Base-by-base conservation (phyloP, 2,113 vertebrate species). In the Thalassoma bifasciatum region DNA sequence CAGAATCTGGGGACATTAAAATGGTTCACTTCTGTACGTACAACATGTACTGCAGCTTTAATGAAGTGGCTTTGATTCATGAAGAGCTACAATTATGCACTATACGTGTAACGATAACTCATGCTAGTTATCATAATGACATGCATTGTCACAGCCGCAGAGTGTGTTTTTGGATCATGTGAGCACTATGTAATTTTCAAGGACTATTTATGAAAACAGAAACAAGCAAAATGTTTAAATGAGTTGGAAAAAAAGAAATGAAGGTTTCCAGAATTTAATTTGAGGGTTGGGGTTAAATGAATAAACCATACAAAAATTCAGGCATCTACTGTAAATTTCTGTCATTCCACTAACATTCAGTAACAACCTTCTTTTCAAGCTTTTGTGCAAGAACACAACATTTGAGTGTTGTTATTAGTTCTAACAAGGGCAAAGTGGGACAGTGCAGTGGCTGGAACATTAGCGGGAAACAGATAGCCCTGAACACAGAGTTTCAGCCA, bases 21-120 rank as follows among this genome's bases (percentile, higher is more conserved):
- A 24, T 42, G 81, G 44, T 42, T 59, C 37, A 26, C 69, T 69
- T 23, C 26, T 58, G 46, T 57, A 56, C 30, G 59, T 24, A 86
- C 84, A 66, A n/a, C 21, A 62, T 88, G 86, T 91, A 79, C 86
- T 66, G 34, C 62, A 37, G 34, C 73, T 86, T 82, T 89, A 21
- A 49, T 49, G 19, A 49, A 49, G 46, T 81, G 80, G 34, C 40
- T 64, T 44, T 56, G 13, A 9, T 46, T 50, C 14, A 46, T 85
- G 82, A 89, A 74, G 22, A 82, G 37, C 46, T 13, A 8, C 66
- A 61, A 86, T 77, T 47, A 75, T 36, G 36, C 22, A 38, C 51
- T 38, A 57, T 44, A 46, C 47, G 63, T 54, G 52, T 49, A 34
- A 54, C n/a, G 16, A 60, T 26, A 74, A 22, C n/a, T 16, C 10